Base-by-base conservation (phyloP, 1,140 invertebrate genomes). In the Heliconius melpomene region DNA sequence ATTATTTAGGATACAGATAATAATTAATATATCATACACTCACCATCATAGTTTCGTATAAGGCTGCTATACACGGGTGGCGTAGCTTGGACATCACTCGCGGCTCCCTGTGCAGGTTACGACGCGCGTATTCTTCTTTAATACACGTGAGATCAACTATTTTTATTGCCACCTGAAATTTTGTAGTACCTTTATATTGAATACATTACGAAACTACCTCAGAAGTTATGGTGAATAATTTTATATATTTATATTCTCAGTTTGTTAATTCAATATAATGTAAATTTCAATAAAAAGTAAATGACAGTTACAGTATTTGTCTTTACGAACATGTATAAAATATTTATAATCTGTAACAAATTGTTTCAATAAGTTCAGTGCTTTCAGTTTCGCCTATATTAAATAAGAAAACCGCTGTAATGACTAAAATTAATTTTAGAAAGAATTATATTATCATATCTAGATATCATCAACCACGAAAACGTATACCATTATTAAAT, bases 41-140 rank as follows among this genome's bases (percentile, higher is more conserved):
- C 91, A 96, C 96, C 95, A 96, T 96, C 88, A 97, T 95, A 9
- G 96, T 96, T 89, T 97, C 96, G 85, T 96, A 97, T 3, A 97
- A 94, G 3, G 95, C 91, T 9, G 96, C 95, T 79, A 97, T 96
- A 87, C 96, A 96, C 0, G 96, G 96, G 86, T 97, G 96, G 18
- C 95, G 94, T 32, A 97, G 90, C 86, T 95, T 95, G 1, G 96
- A 95, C 91, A 97, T 95, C 18, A 97, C 95, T 52, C 95, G 91
- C 9, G 96, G 96, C 86, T 97, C 97, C 54, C 97, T 92, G 81
- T 96, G 95, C 57, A 97, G 85, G 90, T 97, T 96, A 46, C 95
- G 95, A 3, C 96, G 94, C 3, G 96, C 95, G 88, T 97, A 97
- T 72, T 96, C 95, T 86, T 97, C 96, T 81, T 96, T 96, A 71